Evolutionary conservation across 2,888 invertebrate species (phyloP).

Genomic region (Phortica magna): DNA sequence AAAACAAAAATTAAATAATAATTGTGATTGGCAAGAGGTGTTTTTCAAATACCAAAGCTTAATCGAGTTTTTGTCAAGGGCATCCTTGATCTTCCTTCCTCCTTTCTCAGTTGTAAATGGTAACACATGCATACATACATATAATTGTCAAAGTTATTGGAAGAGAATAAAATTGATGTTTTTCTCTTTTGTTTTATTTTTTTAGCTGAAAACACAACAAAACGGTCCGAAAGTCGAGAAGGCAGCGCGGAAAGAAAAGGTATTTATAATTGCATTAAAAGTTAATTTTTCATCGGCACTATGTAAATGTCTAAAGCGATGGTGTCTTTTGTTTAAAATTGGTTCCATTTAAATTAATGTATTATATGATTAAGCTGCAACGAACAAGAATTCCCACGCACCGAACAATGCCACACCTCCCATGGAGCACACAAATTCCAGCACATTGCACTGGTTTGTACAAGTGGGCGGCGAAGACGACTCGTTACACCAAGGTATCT

Average conservation of each 20-base stretch:
- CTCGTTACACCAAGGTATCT: constrained; percentile 69
- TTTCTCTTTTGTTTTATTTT: constrained; percentile 25
- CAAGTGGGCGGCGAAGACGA: constrained; percentile 75
- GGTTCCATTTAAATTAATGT: too few relatives aligned
- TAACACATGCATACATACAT: constrained; percentile 4
- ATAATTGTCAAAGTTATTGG: neutral
- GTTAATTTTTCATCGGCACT: neutral
- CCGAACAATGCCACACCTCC: constrained; percentile 32
- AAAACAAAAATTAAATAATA: too few relatives aligned
- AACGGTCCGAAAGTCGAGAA: constrained; percentile 76
- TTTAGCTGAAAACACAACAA: constrained; percentile 73
- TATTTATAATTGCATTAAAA: constrained; percentile 44
- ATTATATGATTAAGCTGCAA: constrained; percentile 17
- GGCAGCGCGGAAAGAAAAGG: constrained; percentile 77
- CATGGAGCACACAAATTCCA: constrained; percentile 57
- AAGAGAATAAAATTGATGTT: too few relatives aligned
- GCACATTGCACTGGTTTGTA: constrained; percentile 78
- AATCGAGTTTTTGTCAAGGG: too few relatives aligned
- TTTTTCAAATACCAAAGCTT: too few relatives aligned
- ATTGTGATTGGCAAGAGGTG: too few relatives aligned
- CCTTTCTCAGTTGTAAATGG: too few relatives aligned
- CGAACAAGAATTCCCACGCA: constrained; percentile 44
- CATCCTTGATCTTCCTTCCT: too few relatives aligned
- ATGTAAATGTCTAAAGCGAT: too few relatives aligned
- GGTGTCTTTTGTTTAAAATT: too few relatives aligned